These are phyloP conservation scores for Cerceris rybyensis DNA, from an alignment of 2,888 invertebrate species.

Conservation along the genomic window DNA sequence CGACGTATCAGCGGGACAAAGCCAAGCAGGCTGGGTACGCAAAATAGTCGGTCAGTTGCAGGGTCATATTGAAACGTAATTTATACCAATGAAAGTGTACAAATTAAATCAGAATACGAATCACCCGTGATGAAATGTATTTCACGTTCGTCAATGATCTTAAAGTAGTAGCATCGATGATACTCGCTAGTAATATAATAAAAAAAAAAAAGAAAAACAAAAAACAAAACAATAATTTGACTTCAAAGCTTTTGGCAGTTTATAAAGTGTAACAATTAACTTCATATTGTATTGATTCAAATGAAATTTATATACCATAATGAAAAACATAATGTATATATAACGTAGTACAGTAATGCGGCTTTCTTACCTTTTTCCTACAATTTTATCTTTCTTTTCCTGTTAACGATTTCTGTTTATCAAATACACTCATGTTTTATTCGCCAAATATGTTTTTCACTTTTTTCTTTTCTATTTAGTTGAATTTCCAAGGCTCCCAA, in stretches of 20 bases:
- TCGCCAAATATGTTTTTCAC: no score
- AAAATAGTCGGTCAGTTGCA: constrained; percentile 80
- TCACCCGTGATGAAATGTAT: neutral
- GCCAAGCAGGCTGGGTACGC: constrained; percentile 80
- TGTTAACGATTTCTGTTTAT: no score
- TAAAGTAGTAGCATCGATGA: neutral
- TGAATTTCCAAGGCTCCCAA: no score
- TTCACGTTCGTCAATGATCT: constrained; percentile 23
- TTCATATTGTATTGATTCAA: constrained; percentile 19
- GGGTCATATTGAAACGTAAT: constrained; percentile 75
- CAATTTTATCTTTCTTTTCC: neutral
- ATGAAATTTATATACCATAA: constrained; percentile 9
- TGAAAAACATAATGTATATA: constrained; percentile 26
- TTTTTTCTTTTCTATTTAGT: no score
- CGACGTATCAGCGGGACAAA: constrained; percentile 79
- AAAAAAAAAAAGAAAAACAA: neutral
- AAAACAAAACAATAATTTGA: neutral
- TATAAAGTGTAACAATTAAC: no score
- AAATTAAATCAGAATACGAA: constrained; percentile 22
- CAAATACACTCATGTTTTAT: no score
- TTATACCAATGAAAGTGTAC: constrained; percentile 56
- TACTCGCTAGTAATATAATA: neutral
- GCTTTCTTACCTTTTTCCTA: neutral
- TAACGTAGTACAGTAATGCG: neutral
- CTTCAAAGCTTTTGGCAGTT: no score